A percentile compares a stretch with the other conserved stretches of the same genome.
phyloP scores from a whole-genome alignment of 2,113 vertebrate species.

The Propithecus coquereli region DNA sequence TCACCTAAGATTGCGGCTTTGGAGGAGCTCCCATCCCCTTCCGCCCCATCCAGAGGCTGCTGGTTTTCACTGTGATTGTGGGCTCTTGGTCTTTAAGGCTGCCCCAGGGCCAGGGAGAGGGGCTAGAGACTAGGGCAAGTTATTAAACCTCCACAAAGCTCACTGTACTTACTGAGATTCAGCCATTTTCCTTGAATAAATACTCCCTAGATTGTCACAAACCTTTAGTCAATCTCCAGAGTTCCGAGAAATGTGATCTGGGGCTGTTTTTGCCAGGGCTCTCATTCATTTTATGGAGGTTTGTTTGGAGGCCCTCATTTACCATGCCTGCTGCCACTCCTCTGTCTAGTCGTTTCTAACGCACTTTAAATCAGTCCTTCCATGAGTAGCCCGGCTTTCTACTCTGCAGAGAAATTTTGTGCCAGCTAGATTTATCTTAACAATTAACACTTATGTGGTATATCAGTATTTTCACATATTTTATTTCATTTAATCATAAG shows the following conservation, averaged over 20 bases:
- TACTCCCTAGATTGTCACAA: background rate
- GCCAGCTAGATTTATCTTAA: background rate
- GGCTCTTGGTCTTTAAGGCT: background rate
- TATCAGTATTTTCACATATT: background rate
- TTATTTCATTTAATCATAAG: slow-evolving; percentile 25
- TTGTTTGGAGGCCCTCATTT: background rate
- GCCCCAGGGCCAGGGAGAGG: too few relatives aligned
- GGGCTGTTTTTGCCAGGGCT: background rate
- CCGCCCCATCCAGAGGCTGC: background rate
- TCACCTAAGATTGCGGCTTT: background rate
- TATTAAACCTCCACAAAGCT: background rate
- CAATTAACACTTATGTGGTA: background rate
- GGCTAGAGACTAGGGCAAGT: background rate
- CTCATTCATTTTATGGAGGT: background rate
- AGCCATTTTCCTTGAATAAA: background rate
- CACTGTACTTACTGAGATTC: background rate
- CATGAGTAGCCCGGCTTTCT: background rate
- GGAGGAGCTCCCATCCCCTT: background rate
- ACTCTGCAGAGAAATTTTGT: background rate
- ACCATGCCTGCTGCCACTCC: background rate
- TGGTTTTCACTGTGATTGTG: background rate
- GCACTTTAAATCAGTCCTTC: background rate
- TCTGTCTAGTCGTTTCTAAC: background rate
- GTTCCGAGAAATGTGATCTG: background rate
- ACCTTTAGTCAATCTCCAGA: background rate